Evolutionary conservation across 2,113 vertebrate species (phyloP), one percentile per base, ranked within the genome.

Genomic region (Drymodes brunneopygia): DNA sequence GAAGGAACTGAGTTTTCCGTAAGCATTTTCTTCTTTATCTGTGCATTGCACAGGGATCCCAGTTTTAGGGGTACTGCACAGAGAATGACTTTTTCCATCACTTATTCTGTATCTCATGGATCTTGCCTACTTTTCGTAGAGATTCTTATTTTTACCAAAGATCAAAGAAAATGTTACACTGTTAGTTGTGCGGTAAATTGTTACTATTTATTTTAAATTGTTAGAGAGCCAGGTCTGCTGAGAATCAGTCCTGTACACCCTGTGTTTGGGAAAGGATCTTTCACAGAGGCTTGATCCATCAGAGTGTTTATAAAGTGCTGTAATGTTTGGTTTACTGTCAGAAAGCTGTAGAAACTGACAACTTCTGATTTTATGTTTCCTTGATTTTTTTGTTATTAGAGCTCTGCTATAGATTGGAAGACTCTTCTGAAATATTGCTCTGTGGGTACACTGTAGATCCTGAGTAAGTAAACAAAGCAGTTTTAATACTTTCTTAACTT

Each of bases 381-480:
- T 67, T 81, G 5, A 5, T 62, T 57, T 27, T 97, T 80, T 95
- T 83, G 45, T 42, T 15, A 29, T 28, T 79, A 99, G 98, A 98
- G 47, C 94, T 97, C 82, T 98, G 98, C 67, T 97, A 96, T 86
- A 98, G 97, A 92, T 96, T 98, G 58, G 94, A 97, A 88, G 98
- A 97, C 77, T 97, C 98, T 42, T 95, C 98, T 94, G 98, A 99
- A 61, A 97, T 98, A 96, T 92, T 99, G 95, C 98, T 99, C 84
- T 99, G 99, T 88, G 99, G 98, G 78, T 98, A 97, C 61, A 98
- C 96, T 94, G 96, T 78, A 70, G 72, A 98, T 75, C 94, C 98
- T 24, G 84, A 98, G 99, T 99, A 98, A 98, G 99, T 98, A 81
- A 86, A 50, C 7, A 60, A 75, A 61, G 13, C 8, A 18, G 9